Evolutionary conservation across 2,797 vertebrate species (phyloP).

Genomic region (Sebastes reedi): DNA sequence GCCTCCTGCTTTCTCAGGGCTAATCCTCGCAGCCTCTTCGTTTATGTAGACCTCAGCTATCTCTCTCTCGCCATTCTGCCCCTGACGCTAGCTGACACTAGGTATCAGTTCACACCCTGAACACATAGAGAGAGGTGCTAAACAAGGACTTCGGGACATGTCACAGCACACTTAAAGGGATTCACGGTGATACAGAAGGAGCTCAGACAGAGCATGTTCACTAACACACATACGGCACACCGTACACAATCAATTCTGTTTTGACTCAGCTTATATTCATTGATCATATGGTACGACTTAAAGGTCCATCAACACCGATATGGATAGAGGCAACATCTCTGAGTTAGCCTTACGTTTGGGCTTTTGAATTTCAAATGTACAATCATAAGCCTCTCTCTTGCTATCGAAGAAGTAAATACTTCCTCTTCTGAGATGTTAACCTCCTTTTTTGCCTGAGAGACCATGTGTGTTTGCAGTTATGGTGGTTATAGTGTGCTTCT

Average conservation of each 20-base stretch:
- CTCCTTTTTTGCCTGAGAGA: background rate
- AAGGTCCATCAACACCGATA: background rate
- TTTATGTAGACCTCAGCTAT: conserved; percentile 55
- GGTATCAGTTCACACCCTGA: conserved; percentile 92
- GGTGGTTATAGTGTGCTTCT: conserved; percentile 49
- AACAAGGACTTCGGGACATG: conserved; percentile 92
- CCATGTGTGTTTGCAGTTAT: conserved; percentile 52
- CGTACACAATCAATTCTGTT: conserved; percentile 5
- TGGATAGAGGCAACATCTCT: background rate
- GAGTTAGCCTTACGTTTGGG: background rate
- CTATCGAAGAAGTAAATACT: conserved; percentile 13
- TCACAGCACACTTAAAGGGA: conserved; percentile 90
- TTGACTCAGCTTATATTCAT: background rate
- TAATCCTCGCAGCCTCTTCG: conserved; percentile 49
- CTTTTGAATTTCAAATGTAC: conserved; percentile 9
- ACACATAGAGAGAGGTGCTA: conserved; percentile 91
- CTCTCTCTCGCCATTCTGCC: conserved; percentile 66
- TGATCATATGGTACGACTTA: background rate
- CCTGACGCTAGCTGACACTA: conserved; percentile 89
- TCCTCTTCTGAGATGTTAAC: conserved; percentile 9
- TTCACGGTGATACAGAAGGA: conserved; percentile 79
- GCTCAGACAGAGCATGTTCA: conserved; percentile 72
- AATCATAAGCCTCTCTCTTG: conserved; percentile 9
- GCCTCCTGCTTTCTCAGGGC: conserved; percentile 46
- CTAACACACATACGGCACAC: background rate